Conservation (phyloP, 2,888 invertebrate genomes). For the Carterocephalus palaemon region DNA sequence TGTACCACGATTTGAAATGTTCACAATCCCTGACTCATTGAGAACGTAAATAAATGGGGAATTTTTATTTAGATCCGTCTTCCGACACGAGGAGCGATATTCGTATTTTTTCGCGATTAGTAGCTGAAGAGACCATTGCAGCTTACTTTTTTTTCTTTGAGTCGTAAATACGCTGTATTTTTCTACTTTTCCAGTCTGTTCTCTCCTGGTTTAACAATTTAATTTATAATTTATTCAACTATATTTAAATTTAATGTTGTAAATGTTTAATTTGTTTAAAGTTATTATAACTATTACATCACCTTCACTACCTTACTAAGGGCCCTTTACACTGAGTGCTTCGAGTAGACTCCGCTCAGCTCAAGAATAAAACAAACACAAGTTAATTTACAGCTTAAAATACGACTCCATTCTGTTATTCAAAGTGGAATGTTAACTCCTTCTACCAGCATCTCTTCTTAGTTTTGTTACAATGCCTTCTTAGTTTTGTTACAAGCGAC, state of each 20-base stretch:
- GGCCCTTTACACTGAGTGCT: no score
- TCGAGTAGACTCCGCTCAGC: no score
- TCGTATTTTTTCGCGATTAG: constrained; percentile 1
- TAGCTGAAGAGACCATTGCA: no score
- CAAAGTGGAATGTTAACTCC: constrained; percentile 11
- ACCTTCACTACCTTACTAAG: no score
- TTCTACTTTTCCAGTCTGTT: no score
- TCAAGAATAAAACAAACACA: constrained; percentile 5
- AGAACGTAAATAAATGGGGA: constrained; percentile 37
- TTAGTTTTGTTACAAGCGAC: constrained; percentile 13
- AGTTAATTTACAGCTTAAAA: constrained; percentile 5
- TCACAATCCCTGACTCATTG: constrained; percentile 43
- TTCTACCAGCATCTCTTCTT: neutral
- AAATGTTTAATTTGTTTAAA: no score
- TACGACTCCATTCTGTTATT: constrained; percentile 11
- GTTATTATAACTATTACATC: no score
- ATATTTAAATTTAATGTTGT: no score
- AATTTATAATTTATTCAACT: no score
- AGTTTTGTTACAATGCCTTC: neutral
- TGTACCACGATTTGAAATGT: constrained; percentile 37
- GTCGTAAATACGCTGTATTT: no score
- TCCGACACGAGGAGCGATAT: neutral
- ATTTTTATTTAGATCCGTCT: constrained; percentile 12
- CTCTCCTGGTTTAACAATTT: no score
- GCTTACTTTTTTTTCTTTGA: no score